Conservation (phyloP, 2,797 vertebrate genomes). For the Tapirus indicus region DNA sequence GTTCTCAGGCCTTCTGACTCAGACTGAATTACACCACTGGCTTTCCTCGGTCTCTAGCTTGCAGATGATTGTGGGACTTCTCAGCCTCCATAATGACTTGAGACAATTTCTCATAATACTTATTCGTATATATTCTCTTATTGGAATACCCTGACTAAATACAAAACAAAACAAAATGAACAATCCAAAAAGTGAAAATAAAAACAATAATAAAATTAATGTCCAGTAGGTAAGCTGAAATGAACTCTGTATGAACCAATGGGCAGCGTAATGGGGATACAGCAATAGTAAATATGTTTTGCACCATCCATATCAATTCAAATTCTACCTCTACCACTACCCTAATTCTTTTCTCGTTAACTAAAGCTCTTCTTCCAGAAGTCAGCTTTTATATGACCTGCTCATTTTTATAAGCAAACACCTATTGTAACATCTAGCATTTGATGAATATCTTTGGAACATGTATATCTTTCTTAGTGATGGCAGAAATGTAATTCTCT, state of each 20-base stretch:
- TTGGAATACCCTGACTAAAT: background rate
- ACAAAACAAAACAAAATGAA: background rate
- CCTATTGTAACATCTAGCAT: background rate
- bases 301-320: background rate
- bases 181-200: background rate
- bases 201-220: background rate
- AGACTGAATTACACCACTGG: too few relatives aligned
- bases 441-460: background rate
- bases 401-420: background rate
- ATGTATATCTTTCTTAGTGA: background rate
- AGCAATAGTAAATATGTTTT: background rate
- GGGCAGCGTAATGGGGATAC: background rate
- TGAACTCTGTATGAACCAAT: background rate
- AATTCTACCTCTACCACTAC: background rate
- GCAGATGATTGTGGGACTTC: background rate
- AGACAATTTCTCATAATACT: background rate
- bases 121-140: background rate
- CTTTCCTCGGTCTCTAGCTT: background rate
- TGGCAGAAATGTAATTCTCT: background rate
- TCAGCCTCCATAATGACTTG: background rate
- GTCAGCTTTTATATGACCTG: background rate
- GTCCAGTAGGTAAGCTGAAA: background rate
- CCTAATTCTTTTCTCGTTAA: background rate
- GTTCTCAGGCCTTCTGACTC: background rate
- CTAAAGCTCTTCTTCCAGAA: background rate